Base-by-base conservation (phyloP, 2,113 vertebrate species). In the Pollachius pollachius region DNA sequence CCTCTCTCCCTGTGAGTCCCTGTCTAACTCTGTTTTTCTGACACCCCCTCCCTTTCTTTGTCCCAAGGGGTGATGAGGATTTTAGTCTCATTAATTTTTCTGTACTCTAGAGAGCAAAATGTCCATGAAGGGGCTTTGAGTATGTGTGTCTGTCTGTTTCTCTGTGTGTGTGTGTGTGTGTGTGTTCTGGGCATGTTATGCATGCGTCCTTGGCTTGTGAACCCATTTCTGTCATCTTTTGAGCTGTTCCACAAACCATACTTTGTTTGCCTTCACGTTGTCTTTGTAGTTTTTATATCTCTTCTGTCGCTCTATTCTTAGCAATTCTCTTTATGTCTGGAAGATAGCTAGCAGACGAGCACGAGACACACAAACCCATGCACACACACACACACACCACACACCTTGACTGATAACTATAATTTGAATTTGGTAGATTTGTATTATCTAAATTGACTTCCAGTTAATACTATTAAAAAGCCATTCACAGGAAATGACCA, bases 51-150 rank as follows among this genome's bases (percentile, higher is more conserved):
- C 30, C 34, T 61, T 27, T 52, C 21, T 83, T 77, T 88, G 85
- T 89, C 88, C 88, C 88, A 86, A 83, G 89, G 85, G 88, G 88
- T 88, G 88, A 87, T 84, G 88, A 87, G 85, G 86, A 90, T 88
- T 89, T 81, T 87, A 79, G 82, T 86, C 89, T 90, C 89, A 90
- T 90, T 90, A 90, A 90, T 88, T 88, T 88, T 82, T 85, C 76
- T 5, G 78, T 81, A 84, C 89, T 89, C 87, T 87, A 5, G 87
- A 87, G 89, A 88, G 80, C 80, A 84, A 83, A 87, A 85, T 88
- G 88, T 88, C 86, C 81, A 25, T 81, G 77, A 73, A 84, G 81
- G 83, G 81, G 82, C 82, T 59, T 64, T 37, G 3, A 64, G 68
- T 68, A 52, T 27, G 62, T 66, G 30, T 62, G 63, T 56, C 60